Percentiles rank a stretch among this genome's conserved stretches.
phyloP scores from a whole-genome alignment of 2,797 vertebrate species.

The Poecilia gillii region DNA sequence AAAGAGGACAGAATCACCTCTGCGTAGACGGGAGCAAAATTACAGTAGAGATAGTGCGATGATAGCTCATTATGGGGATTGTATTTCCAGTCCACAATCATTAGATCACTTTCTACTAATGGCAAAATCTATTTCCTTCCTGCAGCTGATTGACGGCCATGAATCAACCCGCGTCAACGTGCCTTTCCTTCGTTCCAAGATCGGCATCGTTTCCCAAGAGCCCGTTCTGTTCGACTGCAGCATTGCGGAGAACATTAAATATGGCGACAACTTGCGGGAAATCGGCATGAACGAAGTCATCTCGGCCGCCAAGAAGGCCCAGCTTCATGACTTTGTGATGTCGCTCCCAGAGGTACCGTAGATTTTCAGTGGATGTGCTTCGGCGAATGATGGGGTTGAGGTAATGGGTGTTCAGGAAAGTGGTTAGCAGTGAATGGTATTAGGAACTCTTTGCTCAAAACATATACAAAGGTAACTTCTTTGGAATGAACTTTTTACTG shows the following conservation, averaged over 20 bases:
- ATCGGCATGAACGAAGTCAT: slow-evolving; percentile 83
- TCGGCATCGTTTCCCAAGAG: slow-evolving; percentile 89
- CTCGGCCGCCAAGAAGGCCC: slow-evolving; percentile 82
- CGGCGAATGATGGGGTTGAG: neutral
- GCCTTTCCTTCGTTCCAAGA: slow-evolving; percentile 86
- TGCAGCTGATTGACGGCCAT: slow-evolving; percentile 83
- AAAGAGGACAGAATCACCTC: slow-evolving; percentile 60
- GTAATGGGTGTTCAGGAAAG: neutral
- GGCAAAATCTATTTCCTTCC: slow-evolving; percentile 57
- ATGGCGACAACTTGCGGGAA: slow-evolving; percentile 83
- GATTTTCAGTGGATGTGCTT: neutral
- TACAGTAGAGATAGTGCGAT: slow-evolving; percentile 39
- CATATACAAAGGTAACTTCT: neutral
- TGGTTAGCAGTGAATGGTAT: neutral
- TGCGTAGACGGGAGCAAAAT: slow-evolving; percentile 35
- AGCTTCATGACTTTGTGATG: slow-evolving; percentile 87
- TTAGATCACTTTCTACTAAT: slow-evolving; percentile 47
- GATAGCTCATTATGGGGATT: slow-evolving; percentile 62
- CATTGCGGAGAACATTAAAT: slow-evolving; percentile 87
- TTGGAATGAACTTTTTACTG: neutral
- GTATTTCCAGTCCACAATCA: slow-evolving; percentile 43
- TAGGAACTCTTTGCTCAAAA: neutral
- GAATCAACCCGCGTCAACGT: slow-evolving; percentile 76
- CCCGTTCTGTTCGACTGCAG: slow-evolving; percentile 87
- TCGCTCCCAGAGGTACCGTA: slow-evolving; percentile 81